Evolutionary conservation across 2,888 invertebrate genomes (phyloP).

Genomic region (Entomobrya multifasciata): DNA sequence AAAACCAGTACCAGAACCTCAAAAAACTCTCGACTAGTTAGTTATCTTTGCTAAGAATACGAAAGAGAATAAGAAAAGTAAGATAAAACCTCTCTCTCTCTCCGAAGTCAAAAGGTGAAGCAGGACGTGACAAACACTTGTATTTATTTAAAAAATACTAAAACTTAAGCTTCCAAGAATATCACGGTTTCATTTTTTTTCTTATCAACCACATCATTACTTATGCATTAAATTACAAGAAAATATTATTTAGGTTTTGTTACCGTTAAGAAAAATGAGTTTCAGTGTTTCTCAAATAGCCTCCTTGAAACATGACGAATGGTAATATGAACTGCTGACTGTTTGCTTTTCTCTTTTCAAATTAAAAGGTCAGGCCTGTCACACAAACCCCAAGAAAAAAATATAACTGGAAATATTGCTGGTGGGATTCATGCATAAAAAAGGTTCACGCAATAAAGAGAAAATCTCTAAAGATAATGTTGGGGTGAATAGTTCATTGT

Average conservation of each 20-base stretch:
- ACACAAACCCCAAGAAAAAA: not conserved
- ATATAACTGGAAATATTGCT: not conserved
- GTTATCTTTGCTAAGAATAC: no score
- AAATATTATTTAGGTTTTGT: conserved; percentile 1
- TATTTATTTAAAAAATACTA: conserved; percentile 1
- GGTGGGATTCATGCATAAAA: no score
- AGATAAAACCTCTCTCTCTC: no score
- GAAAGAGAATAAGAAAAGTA: no score
- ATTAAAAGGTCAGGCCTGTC: not conserved
- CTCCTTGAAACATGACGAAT: conserved; percentile 22
- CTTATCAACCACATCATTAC: no score
- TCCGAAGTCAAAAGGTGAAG: no score
- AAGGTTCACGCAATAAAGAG: no score
- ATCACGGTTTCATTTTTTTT: not conserved
- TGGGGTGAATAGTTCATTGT: no score
- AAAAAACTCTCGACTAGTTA: no score
- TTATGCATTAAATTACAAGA: not conserved
- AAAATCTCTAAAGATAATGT: no score
- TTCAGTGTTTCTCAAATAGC: conserved; percentile 14
- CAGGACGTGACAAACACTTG: conserved; percentile 15
- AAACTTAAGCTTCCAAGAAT: not conserved
- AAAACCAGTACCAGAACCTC: conserved; percentile 35
- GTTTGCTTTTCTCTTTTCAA: not conserved
- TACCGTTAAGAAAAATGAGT: conserved; percentile 16
- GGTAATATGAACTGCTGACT: conserved; percentile 1